Evolutionary conservation across 2,888 invertebrate genomes (phyloP), one percentile per base, ranked within the genome.

Genomic region (Brachyptera putata): DNA sequence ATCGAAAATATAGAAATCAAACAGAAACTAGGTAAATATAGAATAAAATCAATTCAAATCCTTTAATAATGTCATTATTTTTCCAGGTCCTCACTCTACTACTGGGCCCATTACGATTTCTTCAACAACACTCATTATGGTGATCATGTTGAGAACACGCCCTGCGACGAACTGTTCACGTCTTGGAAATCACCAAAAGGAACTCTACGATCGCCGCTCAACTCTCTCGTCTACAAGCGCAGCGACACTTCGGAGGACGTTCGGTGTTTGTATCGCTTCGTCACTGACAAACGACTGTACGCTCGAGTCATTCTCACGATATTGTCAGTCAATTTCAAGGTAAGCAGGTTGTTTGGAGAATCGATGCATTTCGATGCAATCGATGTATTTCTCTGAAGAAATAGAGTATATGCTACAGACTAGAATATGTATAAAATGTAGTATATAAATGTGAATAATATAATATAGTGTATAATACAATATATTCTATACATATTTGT

Each of bases 21-120:
- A n/a, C n/a, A n/a, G n/a, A n/a, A n/a, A n/a, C n/a, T n/a, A n/a
- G n/a, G n/a, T n/a, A n/a, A n/a, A n/a, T n/a, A n/a, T n/a, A n/a
- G n/a, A n/a, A n/a, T n/a, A n/a, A n/a, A n/a, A n/a, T n/a, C n/a
- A n/a, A n/a, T n/a, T n/a, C n/a, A n/a, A n/a, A n/a, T n/a, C n/a
- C n/a, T n/a, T n/a, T n/a, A n/a, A n/a, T n/a, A n/a, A n/a, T n/a
- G n/a, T n/a, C n/a, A n/a, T n/a, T n/a, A n/a, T n/a, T 36, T 30
- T 68, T 69, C n/a, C 72, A 85, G 85, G 0, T 92, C 92, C n/a
- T 93, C 93, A 0, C 79, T 95, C 13, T 93, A 94, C 75, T 94
- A 93, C 73, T 93, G 93, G 93, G 93, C 93, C 0, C 93, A 93
- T 72, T 94, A 93, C 70, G 93, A 94, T 71, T 94, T 93, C 78